Evolutionary conservation across 2,888 invertebrate species (phyloP).

Genomic region (Rhamphomyia laevipes): DNA sequence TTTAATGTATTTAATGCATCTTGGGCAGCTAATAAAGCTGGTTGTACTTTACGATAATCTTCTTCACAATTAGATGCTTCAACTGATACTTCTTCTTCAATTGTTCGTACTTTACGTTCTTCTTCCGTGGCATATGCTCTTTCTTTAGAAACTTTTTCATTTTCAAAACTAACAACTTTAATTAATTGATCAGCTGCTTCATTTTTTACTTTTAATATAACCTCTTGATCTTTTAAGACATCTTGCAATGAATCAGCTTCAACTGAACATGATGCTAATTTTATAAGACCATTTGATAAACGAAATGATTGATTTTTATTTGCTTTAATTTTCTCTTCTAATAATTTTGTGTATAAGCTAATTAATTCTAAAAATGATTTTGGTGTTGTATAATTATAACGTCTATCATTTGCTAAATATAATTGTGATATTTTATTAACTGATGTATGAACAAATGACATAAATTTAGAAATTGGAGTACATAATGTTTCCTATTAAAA

Average conservation of each 20-base stretch:
- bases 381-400: constrained; percentile 93
- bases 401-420: constrained; percentile 72
- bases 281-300: constrained; percentile 78
- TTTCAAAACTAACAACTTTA: constrained; percentile 75
- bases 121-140: constrained; percentile 73
- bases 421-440: constrained; percentile 74
- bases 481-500: constrained; percentile 41
- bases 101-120: constrained; percentile 79
- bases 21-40: constrained; percentile 78
- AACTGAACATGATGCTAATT: constrained; percentile 70
- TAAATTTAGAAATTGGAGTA: constrained; percentile 64
- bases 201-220: constrained; percentile 76
- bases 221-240: constrained; percentile 57
- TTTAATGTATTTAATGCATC: constrained; percentile 86
- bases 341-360: constrained; percentile 61
- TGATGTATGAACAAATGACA: constrained; percentile 81
- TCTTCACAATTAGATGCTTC: constrained; percentile 78
- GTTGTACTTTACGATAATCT: constrained; percentile 84
- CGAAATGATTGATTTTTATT: constrained; percentile 64
- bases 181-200: constrained; percentile 82
- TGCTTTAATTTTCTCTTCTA: constrained; percentile 54
- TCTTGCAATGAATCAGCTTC: constrained; percentile 79
- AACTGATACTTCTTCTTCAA: constrained; percentile 76
- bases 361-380: constrained; percentile 93
- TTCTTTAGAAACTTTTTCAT: constrained; percentile 80